Evolutionary conservation across 2,888 invertebrate genomes (phyloP).

Genomic region (Megalurothrips usitatus): DNA sequence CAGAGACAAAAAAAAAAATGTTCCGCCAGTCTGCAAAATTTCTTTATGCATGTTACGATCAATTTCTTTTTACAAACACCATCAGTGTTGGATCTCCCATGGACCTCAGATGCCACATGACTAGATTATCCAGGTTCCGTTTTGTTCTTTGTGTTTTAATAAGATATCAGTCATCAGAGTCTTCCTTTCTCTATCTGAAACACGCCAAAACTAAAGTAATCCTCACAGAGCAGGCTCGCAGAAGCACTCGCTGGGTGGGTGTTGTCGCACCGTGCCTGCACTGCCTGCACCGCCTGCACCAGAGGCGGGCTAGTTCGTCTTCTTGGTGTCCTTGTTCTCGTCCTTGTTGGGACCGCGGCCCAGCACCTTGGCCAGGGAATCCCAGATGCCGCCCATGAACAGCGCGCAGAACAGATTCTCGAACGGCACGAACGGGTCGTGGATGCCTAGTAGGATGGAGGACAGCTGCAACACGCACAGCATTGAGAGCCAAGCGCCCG

Average conservation of each 20-base stretch:
- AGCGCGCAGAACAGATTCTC: conserved; percentile 96
- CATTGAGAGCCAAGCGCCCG: background rate
- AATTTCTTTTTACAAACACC: background rate
- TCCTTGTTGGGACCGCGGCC: conserved; percentile 78
- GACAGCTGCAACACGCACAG: conserved; percentile 60
- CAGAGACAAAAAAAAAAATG: background rate
- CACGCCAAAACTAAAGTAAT: too few relatives aligned
- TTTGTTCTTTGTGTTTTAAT: background rate
- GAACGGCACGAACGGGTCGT: conserved; percentile 98
- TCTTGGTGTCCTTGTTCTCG: conserved; percentile 69
- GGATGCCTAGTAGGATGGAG: conserved; percentile 91
- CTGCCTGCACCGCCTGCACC: background rate
- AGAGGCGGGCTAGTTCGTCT: conserved; percentile 46
- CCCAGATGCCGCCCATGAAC: conserved; percentile 98
- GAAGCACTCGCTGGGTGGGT: too few relatives aligned
- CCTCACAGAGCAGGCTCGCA: too few relatives aligned
- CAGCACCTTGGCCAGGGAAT: conserved; percentile 85
- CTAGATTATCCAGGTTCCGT: background rate
- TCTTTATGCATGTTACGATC: background rate
- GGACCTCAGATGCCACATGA: background rate
- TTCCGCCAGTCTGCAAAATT: background rate
- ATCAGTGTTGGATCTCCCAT: background rate
- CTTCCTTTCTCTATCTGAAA: background rate
- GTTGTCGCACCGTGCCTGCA: too few relatives aligned
- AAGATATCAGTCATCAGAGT: background rate